A percentile compares a stretch with the other conserved stretches of the same genome.
These are phyloP conservation scores for Galaxias olidus DNA, from an alignment of 2,797 vertebrate species.

Conservation along the genomic window DNA sequence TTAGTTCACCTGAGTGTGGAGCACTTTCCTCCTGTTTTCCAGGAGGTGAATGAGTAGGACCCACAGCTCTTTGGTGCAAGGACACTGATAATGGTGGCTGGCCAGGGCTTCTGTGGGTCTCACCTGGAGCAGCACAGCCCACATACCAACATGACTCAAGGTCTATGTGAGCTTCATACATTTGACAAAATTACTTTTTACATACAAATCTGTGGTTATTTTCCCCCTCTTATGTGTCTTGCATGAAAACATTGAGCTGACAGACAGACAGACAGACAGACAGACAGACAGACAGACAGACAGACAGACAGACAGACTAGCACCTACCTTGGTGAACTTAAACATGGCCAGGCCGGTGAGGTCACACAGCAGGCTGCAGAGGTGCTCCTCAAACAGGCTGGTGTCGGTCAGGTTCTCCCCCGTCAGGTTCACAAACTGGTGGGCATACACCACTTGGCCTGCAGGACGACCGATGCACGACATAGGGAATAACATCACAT, in stretches of 20 bases:
- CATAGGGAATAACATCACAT: not conserved
- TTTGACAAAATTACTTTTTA: too few relatives aligned
- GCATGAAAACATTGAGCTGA: too few relatives aligned
- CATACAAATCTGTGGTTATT: too few relatives aligned
- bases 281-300: conserved; percentile 15
- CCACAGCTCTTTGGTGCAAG: conserved; percentile 93
- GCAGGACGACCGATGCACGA: conserved; percentile 28
- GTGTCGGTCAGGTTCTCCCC: conserved; percentile 90
- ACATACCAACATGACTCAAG: not conserved
- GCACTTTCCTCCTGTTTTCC: conserved; percentile 83
- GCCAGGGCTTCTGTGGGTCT: conserved; percentile 86
- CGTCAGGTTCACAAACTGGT: conserved; percentile 88
- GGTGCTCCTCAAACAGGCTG: conserved; percentile 91
- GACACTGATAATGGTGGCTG: conserved; percentile 81
- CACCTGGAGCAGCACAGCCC: conserved; percentile 69
- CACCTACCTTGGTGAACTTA: conserved; percentile 89
- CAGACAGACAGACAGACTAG: too few relatives aligned
- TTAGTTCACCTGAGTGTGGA: conserved; percentile 81
- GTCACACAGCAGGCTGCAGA: conserved; percentile 86
- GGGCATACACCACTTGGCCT: conserved; percentile 93
- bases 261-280: not conserved
- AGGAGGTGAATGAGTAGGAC: conserved; percentile 87
- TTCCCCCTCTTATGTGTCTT: too few relatives aligned
- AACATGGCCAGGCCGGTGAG: conserved; percentile 85
- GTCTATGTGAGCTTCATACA: too few relatives aligned